Evolutionary conservation across 2,113 vertebrate genomes (phyloP).

Genomic region (Micronisus gabar): DNA sequence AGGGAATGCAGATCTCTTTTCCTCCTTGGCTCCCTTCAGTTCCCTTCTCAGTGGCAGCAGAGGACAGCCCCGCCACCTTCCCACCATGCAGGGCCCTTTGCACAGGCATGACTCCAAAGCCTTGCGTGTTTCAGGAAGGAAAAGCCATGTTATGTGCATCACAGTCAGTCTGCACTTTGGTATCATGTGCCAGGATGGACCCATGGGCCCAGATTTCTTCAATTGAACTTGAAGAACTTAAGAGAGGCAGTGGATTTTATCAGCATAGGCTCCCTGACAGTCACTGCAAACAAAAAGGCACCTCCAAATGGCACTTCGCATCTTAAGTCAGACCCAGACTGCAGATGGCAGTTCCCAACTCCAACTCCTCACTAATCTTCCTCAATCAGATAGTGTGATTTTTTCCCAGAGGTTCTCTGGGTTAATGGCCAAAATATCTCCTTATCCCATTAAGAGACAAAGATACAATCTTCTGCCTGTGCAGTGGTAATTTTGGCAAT

Average conservation of each 20-base stretch:
- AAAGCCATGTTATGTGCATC: neutral
- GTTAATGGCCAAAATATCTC: neutral
- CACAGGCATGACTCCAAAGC: neutral
- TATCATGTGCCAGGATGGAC: neutral
- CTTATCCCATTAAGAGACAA: neutral
- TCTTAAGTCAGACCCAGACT: neutral
- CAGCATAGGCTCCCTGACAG: neutral
- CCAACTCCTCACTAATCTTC: neutral
- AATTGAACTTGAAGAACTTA: neutral
- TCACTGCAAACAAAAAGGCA: neutral
- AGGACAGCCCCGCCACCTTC: neutral
- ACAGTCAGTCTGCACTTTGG: accelerated
- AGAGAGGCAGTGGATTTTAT: neutral
- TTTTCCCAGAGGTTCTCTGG: neutral
- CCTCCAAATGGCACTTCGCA: neutral
- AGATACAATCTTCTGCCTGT: neutral
- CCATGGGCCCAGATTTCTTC: neutral
- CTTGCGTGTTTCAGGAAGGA: neutral
- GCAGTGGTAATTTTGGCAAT: neutral
- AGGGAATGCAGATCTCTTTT: neutral
- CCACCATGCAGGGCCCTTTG: neutral
- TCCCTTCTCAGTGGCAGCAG: neutral
- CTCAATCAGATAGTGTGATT: neutral
- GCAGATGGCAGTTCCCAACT: neutral
- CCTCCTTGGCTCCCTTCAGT: neutral